These are phyloP conservation scores for Drosophila athabasca DNA, from an alignment of 1,140 invertebrate genomes.

Conservation along the genomic window DNA sequence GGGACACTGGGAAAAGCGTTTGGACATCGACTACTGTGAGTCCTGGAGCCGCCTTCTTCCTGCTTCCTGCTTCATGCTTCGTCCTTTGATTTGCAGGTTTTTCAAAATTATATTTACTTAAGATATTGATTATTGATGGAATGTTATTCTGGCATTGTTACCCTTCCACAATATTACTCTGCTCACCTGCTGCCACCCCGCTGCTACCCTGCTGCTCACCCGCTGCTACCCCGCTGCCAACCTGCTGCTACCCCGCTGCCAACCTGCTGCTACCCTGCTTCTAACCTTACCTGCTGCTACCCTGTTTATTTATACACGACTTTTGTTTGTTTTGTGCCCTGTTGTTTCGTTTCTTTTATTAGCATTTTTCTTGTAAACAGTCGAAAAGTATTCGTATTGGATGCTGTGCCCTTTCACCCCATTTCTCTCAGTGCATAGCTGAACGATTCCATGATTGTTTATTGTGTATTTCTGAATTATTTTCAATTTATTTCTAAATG, in stretches of 20 bases:
- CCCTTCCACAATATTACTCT: too few relatives aligned
- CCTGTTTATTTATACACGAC: constrained; percentile 24
- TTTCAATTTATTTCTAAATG: too few relatives aligned
- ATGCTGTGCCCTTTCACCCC: background rate
- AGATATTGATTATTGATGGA: constrained; percentile 51
- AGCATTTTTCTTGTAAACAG: constrained; percentile 22
- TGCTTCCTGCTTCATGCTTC: background rate
- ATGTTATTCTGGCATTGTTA: constrained; percentile 9
- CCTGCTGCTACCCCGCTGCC: too few relatives aligned
- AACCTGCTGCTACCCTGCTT: too few relatives aligned
- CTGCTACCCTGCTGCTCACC: too few relatives aligned
- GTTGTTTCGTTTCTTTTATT: constrained; percentile 26
- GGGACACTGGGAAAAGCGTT: too few relatives aligned
- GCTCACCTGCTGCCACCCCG: too few relatives aligned
- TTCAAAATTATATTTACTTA: constrained; percentile 40
- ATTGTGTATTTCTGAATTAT: too few relatives aligned
- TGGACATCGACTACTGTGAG: too few relatives aligned
- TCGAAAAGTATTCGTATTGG: background rate
- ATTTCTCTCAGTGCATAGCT: too few relatives aligned
- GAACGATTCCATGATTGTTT: too few relatives aligned
- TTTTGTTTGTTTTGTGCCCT: constrained; percentile 10
- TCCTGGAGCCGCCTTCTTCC: background rate
- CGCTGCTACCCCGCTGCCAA: too few relatives aligned
- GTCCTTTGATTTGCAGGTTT: constrained; percentile 24
- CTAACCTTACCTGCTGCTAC: background rate